Evolutionary conservation across 2,113 vertebrate species (phyloP).

Genomic region (Willisornis vidua): DNA sequence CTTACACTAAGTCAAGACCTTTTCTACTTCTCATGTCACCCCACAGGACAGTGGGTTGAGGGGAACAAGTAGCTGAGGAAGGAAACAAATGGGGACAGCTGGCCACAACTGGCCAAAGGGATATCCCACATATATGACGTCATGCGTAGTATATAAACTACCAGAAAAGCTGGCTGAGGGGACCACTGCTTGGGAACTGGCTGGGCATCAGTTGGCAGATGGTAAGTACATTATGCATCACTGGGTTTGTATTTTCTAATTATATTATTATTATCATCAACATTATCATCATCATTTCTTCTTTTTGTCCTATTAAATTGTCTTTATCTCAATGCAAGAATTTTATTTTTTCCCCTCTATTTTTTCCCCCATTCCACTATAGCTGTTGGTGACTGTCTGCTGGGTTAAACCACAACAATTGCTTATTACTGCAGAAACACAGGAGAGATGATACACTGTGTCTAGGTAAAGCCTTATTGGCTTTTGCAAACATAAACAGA

Average conservation of each 20-base stretch:
- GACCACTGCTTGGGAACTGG: not conserved
- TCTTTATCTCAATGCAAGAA: not conserved
- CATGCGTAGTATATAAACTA: not conserved
- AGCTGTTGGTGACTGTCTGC: not conserved
- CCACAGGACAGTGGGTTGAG: not conserved
- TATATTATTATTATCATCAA: not conserved
- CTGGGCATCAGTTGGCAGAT: not conserved
- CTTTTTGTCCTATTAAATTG: not conserved
- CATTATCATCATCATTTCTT: not conserved
- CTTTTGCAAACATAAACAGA: slow-evolving; percentile 21
- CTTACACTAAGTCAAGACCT: not conserved
- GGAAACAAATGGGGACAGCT: not conserved
- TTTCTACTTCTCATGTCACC: not conserved
- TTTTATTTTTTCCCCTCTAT: not conserved
- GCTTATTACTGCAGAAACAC: not conserved
- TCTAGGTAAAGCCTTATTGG: slow-evolving; percentile 13
- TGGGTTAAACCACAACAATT: not conserved
- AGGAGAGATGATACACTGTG: not conserved
- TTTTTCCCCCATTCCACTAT: not conserved
- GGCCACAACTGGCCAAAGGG: not conserved
- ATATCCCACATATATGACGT: too few relatives aligned
- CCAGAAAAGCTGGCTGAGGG: not conserved
- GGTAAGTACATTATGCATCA: not conserved
- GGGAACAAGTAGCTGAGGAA: not conserved
- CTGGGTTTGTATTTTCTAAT: not conserved